Base-by-base conservation (phyloP, 2,797 vertebrate genomes). In the Ispidina lecontei region DNA sequence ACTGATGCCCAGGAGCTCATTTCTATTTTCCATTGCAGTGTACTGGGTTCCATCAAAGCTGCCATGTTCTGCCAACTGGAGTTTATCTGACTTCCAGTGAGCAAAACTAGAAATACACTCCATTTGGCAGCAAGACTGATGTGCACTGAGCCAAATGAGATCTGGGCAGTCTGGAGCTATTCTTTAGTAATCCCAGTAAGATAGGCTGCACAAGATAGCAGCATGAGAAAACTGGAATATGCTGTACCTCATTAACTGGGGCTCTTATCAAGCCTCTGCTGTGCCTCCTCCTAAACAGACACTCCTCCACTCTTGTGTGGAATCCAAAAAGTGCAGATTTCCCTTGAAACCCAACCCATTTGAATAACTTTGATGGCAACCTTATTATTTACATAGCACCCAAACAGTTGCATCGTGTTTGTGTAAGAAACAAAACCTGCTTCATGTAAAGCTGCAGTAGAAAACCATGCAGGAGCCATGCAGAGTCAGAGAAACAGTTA, bases 341-440 rank as follows among this genome's bases (percentile, higher is more conserved):
- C 15, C 6, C 72, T 28, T 76, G 43, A 92, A 91, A 84, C 60
- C 44, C 68, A 73, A 91, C 49, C 60, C 1, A 90, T 73, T 86
- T 91, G 35, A 91, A 46, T 85, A 87, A 55, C 89, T 96, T 95
- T 91, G 78, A 96, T 94, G 79, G 62, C 14, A 58, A 82, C 65
- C 58, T 88, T 88, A 44, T 49, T 86, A 84, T 96, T 95, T 92
- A 84, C 73, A 74, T 51, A 89, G 80, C 68, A 91, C 62, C 71
- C 83, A 79, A 93, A 94, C 41, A 71, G 77, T 29, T 89, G 90
- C 77, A 91, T 73, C 65, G 51, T 63, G 60, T 91, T 93, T 88
- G 69, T 76, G 51, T 71, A 82, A 47, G 86, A 89, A 95, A 93
- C 64, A 92, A 88, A 93, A 74, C 52, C 55, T 88, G 80, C 59